Percentiles rank a stretch among this genome's conserved stretches.
These are phyloP conservation scores for Pantelozetes paolii DNA, from an alignment of 2,888 invertebrate genomes.

Conservation along the genomic window DNA sequence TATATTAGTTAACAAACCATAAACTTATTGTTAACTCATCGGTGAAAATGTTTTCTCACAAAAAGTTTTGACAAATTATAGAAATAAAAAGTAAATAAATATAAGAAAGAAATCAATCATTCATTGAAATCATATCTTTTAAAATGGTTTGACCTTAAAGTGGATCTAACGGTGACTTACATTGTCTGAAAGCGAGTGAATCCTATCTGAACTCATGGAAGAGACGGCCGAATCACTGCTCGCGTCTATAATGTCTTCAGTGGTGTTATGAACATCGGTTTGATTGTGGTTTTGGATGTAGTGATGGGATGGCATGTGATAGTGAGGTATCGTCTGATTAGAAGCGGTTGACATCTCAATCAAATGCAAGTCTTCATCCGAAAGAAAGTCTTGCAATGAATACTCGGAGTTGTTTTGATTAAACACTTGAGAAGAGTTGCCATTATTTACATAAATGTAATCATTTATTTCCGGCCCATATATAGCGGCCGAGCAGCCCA, in stretches of 20 bases:
- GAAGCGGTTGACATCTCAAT: constrained; percentile 61
- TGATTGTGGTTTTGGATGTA: constrained; percentile 13
- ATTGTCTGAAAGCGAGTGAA: constrained; percentile 73
- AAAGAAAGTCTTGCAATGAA: constrained; percentile 78
- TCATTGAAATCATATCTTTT: too few species aligned
- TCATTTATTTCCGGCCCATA: constrained; percentile 43
- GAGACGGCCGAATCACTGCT: constrained; percentile 87
- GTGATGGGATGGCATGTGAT: constrained; percentile 27
- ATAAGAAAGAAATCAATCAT: too few species aligned
- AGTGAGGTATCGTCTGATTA: constrained; percentile 29
- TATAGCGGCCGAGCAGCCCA: neutral
- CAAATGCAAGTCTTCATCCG: constrained; percentile 80
- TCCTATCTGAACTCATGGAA: constrained; percentile 78
- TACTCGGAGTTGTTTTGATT: constrained; percentile 60
- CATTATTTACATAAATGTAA: constrained; percentile 44
- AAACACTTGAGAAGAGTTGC: constrained; percentile 38
- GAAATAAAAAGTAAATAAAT: neutral
- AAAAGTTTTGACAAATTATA: neutral
- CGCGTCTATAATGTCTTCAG: constrained; percentile 66
- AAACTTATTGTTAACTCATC: constrained; percentile 28
- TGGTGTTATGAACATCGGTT: constrained; percentile 44
- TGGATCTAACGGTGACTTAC: constrained; percentile 41
- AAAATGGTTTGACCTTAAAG: too few species aligned
- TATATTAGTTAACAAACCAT: neutral
- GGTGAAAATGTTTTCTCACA: neutral